These are phyloP conservation scores for Sebastes ruberrimus DNA, from an alignment of 2,797 vertebrate genomes.

Conservation along the genomic window DNA sequence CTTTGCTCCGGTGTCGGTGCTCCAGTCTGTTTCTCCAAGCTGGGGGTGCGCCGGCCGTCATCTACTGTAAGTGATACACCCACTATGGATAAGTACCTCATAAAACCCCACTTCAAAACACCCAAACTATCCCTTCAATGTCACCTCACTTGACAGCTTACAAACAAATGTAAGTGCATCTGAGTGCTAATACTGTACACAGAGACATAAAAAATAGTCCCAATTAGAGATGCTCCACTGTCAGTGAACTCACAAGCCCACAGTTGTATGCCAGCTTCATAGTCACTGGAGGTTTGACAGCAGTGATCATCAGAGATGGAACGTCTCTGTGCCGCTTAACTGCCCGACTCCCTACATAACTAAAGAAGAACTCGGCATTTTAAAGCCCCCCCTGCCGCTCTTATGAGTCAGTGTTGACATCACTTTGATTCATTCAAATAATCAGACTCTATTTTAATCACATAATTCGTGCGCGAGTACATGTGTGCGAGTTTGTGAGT, in stretches of 20 bases:
- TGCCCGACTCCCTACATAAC: constrained; percentile 1
- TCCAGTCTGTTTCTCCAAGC: neutral
- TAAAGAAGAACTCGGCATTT: constrained; percentile 25
- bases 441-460: constrained; percentile 32
- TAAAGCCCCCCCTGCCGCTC: constrained; percentile 44
- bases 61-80: neutral
- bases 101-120: neutral
- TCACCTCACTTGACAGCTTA: neutral
- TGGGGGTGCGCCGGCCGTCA: neutral
- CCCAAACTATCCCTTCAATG: neutral
- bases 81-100: neutral
- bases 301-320: constrained; percentile 13
- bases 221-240: neutral
- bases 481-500: neutral
- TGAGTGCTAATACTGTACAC: neutral
- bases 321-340: constrained; percentile 16
- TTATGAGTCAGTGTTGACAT: constrained; percentile 34
- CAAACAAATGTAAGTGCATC: neutral
- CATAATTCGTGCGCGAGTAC: neutral
- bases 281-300: constrained; percentile 8
- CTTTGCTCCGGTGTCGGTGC: neutral
- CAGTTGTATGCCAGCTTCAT: neutral
- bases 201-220: neutral
- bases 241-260: neutral
- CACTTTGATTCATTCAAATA: constrained; percentile 50